phyloP scores from a whole-genome alignment of 2,113 vertebrate species.

The Nymphicus hollandicus region DNA sequence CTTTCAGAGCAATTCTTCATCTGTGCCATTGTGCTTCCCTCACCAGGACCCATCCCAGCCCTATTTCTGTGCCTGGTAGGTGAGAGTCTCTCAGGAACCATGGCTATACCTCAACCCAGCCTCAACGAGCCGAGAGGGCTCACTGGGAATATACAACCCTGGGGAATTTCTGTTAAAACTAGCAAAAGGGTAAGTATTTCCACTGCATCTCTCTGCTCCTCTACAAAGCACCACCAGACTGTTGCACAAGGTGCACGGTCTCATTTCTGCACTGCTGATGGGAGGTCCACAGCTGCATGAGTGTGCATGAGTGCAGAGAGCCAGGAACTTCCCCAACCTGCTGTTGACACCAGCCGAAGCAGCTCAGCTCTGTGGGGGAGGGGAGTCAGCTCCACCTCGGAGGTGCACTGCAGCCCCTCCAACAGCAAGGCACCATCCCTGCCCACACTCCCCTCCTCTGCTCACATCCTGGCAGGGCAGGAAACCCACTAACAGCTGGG shows the following conservation, averaged over 20 bases:
- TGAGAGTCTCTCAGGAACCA: not conserved
- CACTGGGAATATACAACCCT: not conserved
- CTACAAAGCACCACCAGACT: not conserved
- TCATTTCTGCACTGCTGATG: not conserved
- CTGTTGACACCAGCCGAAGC: not conserved
- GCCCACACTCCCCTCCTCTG: not conserved
- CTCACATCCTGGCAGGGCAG: not conserved
- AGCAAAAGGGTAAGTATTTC: not conserved
- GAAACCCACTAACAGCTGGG: not conserved
- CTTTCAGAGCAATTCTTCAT: not conserved
- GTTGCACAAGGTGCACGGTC: accelerated
- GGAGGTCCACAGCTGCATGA: not conserved
- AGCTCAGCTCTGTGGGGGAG: accelerated
- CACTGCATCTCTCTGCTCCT: not conserved
- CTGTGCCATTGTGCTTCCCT: not conserved
- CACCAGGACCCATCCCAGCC: not conserved
- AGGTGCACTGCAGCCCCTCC: not conserved
- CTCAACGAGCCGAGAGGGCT: not conserved
- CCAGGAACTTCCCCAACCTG: not conserved
- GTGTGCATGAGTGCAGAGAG: not conserved
- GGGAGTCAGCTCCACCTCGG: not conserved
- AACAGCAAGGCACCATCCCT: not conserved
- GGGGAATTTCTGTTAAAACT: not conserved
- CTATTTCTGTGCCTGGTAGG: not conserved
- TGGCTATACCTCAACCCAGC: not conserved